Evolutionary conservation across 2,888 invertebrate genomes (phyloP), one percentile per base, ranked within the genome.

Genomic region (Capitulum mitella): DNA sequence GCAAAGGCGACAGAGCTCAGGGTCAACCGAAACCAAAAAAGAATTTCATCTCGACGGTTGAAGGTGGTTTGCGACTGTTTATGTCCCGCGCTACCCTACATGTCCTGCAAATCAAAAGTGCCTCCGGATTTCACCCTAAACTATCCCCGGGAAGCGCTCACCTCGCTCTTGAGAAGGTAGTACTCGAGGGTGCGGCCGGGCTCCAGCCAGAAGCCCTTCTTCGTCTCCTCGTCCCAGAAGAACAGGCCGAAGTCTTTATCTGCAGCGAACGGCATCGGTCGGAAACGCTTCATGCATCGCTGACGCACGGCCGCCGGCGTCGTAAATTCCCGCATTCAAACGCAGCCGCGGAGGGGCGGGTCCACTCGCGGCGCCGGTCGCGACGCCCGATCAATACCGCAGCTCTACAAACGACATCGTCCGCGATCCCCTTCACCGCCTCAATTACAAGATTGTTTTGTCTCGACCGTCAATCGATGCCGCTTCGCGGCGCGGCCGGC

Each of bases 191-290:
- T 93, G 81, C 98, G 90, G 29, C 93, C 95, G 26, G 95, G 92
- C 86, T 98, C 98, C 84, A 99, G 88, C 98, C 98, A 99, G 79
- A 98, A 95, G 48, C 97, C 97, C 84, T 97, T 97, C 87, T 95
- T 95, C 83, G 92, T 93, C 86, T 98, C 98, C 84, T 98, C 98
- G 84, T 97, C 98, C 77, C 97, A 92, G 83, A 98, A 90, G 88
- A 98, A 98, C 46, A 99, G 90, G 2, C 98, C 98, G 88, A 94
- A 99, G 86, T 99, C 98, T 88, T 94, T 94, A 8, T 94, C 96
- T 97, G 88, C 29, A n/a, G 58, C 8, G 8, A 29, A 6, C 51
- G 22, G 22, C 51, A 22, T 22, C 51, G 5, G 22, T 51, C 51
- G 22, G 51, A 16, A 5, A 3, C 51, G 22, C 5, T 22, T 22